Evolutionary conservation across 2,797 vertebrate genomes (phyloP).

Genomic region (Anabas testudineus): DNA sequence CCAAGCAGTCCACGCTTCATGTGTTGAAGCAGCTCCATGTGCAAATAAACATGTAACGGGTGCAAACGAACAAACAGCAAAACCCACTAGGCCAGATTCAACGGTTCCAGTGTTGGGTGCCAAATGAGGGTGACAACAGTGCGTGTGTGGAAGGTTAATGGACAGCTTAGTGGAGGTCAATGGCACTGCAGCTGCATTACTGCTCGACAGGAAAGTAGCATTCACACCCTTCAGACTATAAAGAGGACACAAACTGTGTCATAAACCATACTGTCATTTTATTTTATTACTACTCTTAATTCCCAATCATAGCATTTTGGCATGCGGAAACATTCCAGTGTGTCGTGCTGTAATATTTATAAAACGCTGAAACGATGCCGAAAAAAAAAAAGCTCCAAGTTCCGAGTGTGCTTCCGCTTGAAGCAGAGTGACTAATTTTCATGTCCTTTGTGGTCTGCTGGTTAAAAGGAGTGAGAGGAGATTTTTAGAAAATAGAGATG

Average conservation of each 20-base stretch:
- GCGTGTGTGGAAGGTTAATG: constrained; percentile 72
- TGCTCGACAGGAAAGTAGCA: constrained; percentile 44
- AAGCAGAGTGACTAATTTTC: constrained; percentile 43
- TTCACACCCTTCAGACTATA: constrained; percentile 12
- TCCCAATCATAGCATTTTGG: neutral
- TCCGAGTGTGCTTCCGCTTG: constrained; percentile 18
- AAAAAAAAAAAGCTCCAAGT: neutral
- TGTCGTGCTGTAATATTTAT: neutral
- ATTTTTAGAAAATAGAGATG: neutral
- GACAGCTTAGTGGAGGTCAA: constrained; percentile 72
- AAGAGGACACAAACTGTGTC: constrained; percentile 27
- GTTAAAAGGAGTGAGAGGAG: constrained; percentile 30
- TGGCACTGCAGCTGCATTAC: constrained; percentile 55
- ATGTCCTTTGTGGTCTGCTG: constrained; percentile 48
- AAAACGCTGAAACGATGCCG: neutral
- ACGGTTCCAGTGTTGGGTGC: constrained; percentile 35
- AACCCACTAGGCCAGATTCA: constrained; percentile 26
- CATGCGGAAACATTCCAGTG: neutral
- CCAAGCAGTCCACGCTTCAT: constrained; percentile 35
- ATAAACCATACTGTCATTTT: constrained; percentile 4
- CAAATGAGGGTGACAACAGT: constrained; percentile 43
- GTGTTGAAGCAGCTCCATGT: constrained; percentile 38
- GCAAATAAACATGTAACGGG: constrained; percentile 9
- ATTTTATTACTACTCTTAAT: constrained; percentile 26
- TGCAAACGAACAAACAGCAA: constrained; percentile 3